A percentile compares a stretch with the other conserved stretches of the same genome.
Evolutionary conservation across 2,797 vertebrate species (phyloP).

Genomic region (Diglossa cyanea): DNA sequence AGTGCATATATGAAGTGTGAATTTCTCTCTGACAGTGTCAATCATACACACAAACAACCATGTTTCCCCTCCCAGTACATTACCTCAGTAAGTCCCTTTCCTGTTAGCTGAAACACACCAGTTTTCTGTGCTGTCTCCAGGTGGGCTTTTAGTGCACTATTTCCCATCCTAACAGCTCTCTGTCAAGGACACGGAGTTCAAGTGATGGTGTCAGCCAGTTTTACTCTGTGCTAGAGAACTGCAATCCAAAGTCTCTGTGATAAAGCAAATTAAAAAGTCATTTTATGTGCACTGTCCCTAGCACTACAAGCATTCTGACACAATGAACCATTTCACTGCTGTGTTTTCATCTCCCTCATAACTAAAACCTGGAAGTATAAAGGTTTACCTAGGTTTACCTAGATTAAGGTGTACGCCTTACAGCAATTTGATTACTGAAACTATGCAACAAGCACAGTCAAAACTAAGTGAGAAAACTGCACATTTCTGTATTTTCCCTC

Average conservation of each 20-base stretch:
- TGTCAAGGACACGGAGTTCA: neutral
- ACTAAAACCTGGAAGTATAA: neutral
- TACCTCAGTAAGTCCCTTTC: conserved; percentile 90
- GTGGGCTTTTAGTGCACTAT: conserved; percentile 93
- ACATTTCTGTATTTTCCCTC: neutral
- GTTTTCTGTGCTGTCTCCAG: conserved; percentile 97
- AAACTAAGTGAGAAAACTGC: neutral
- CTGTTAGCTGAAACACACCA: conserved; percentile 93
- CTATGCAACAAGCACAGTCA: neutral
- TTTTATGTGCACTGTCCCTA: neutral
- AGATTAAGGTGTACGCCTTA: neutral
- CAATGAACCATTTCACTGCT: neutral
- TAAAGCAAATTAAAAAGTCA: neutral
- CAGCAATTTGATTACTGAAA: neutral
- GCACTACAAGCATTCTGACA: neutral
- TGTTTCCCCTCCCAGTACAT: neutral
- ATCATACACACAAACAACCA: neutral
- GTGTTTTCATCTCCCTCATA: neutral
- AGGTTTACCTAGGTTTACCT: neutral
- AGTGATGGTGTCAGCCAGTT: neutral
- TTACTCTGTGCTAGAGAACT: neutral
- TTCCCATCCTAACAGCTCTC: conserved; percentile 84
- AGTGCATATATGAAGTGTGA: neutral
- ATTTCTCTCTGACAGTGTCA: neutral
- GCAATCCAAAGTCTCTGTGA: neutral